A percentile compares a stretch with the other conserved stretches of the same genome.
Conservation (phyloP, 2,113 vertebrate species). For the Phyllopteryx taeniolatus region DNA sequence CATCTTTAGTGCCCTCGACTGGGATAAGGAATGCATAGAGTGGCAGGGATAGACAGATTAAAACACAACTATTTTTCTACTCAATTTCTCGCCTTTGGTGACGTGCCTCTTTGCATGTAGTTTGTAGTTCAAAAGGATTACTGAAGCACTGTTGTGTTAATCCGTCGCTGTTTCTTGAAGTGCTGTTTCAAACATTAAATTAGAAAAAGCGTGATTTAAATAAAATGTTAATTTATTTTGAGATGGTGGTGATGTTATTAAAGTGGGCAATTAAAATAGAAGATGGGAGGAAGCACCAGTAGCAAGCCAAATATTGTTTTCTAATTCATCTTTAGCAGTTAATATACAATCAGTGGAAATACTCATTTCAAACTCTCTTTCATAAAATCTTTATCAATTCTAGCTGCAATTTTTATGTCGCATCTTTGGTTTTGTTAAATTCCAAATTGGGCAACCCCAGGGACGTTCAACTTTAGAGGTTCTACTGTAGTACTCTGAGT, state of each 20-base stretch:
- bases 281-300: neutral
- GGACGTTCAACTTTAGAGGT: no score
- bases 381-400: neutral
- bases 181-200: neutral
- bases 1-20: slow-evolving; percentile 61
- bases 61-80: slow-evolving; percentile 26
- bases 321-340: neutral
- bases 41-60: slow-evolving; percentile 40
- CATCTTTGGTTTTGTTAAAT: no score
- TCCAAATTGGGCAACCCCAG: neutral
- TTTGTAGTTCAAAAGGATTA: slow-evolving; percentile 24
- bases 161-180: neutral
- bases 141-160: slow-evolving; percentile 8
- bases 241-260: neutral
- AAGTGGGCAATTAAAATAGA: neutral
- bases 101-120: slow-evolving; percentile 7
- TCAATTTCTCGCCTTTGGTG: slow-evolving; percentile 19
- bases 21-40: slow-evolving; percentile 56
- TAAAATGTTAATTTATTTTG: neutral
- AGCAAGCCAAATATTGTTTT: neutral
- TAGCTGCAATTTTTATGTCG: neutral
- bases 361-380: neutral
- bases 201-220: neutral
- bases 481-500: no score
- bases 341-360: neutral